Percentiles rank a stretch among this genome's conserved stretches.
Evolutionary conservation across 2,113 vertebrate species (phyloP).

Genomic region (Salvelinus sp.): DNA sequence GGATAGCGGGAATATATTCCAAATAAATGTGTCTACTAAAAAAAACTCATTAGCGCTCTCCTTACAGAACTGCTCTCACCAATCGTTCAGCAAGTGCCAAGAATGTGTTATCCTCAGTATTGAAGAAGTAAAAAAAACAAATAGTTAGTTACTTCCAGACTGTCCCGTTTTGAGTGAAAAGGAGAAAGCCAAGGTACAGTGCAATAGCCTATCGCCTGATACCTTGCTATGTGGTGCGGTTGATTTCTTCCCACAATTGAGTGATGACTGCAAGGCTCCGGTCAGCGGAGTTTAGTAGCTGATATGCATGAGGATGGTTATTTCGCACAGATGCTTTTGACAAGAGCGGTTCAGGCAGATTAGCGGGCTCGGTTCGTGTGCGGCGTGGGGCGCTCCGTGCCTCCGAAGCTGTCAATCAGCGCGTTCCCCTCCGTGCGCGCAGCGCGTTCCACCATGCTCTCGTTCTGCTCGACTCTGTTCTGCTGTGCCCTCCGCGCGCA

Average conservation of each 20-base stretch:
- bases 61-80: background rate
- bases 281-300: slow-evolving; percentile 28
- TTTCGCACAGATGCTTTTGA: slow-evolving; percentile 52
- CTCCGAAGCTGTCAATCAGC: slow-evolving; percentile 57
- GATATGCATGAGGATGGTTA: slow-evolving; percentile 38
- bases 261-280: slow-evolving; percentile 24
- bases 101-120: background rate
- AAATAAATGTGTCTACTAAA: background rate
- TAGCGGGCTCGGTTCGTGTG: slow-evolving; percentile 46
- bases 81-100: background rate
- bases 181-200: slow-evolving; percentile 5
- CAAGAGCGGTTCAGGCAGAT: slow-evolving; percentile 45
- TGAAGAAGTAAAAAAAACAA: slow-evolving; percentile 21
- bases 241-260: slow-evolving; percentile 3
- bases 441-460: slow-evolving; percentile 39
- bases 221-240: slow-evolving; percentile 15
- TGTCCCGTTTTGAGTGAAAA: slow-evolving; percentile 18
- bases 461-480: slow-evolving; percentile 28
- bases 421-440: slow-evolving; percentile 44
- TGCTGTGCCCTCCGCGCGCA: slow-evolving; percentile 39
- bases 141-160: slow-evolving; percentile 16
- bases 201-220: too few relatives aligned
- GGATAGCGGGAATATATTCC: background rate
- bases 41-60: background rate
- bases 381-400: slow-evolving; percentile 52